phyloP scores from a whole-genome alignment of 2,888 invertebrate species.

The Drosophila stalkeri region DNA sequence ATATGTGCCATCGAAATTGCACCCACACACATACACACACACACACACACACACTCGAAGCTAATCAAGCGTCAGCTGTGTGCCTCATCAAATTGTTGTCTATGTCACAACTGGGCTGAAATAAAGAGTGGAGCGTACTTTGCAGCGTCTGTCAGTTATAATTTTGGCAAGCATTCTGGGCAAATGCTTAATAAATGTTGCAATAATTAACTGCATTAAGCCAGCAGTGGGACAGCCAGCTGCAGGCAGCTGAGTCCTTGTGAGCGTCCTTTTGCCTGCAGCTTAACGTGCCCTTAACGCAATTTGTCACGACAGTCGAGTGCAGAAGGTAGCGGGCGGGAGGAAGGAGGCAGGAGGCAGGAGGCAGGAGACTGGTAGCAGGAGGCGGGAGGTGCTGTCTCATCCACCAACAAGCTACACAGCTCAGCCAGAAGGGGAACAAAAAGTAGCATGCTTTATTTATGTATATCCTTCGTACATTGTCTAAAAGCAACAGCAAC shows the following conservation, averaged over 20 bases:
- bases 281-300: constrained; percentile 76
- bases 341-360: too few species aligned
- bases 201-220: constrained; percentile 76
- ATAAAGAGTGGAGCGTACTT: constrained; percentile 35
- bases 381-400: constrained; percentile 2
- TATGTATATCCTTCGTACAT: constrained; percentile 38
- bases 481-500: constrained; percentile 38
- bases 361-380: constrained; percentile 39
- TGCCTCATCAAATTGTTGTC: constrained; percentile 44
- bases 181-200: constrained; percentile 67
- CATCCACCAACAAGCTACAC: constrained; percentile 7
- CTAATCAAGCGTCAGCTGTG: constrained; percentile 72
- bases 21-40: constrained; percentile 8
- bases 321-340: constrained; percentile 1
- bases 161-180: constrained; percentile 23
- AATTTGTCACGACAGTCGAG: constrained; percentile 69
- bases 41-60: constrained; percentile 27
- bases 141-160: constrained; percentile 42
- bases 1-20: constrained; percentile 63
- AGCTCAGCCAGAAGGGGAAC: constrained; percentile 39
- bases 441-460: constrained; percentile 32
- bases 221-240: constrained; percentile 22
- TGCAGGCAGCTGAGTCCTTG: constrained; percentile 25
- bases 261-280: constrained; percentile 47
- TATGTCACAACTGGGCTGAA: constrained; percentile 25